Evolutionary conservation across 2,888 invertebrate species (phyloP), one percentile per base, ranked within the genome.

Genomic region (Tachina fera): DNA sequence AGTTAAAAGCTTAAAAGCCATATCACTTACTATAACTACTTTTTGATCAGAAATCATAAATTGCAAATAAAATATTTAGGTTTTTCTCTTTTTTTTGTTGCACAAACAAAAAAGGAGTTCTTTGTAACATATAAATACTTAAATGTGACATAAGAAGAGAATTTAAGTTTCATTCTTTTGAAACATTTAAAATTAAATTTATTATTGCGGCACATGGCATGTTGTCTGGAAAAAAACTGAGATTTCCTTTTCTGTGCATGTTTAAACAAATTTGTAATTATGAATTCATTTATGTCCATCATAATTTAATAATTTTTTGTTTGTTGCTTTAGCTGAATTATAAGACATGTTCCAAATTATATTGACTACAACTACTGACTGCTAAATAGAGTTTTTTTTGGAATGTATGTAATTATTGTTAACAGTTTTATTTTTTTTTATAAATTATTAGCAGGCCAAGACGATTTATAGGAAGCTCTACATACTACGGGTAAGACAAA

Each of bases 251-350:
- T 60, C 16, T 11, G 81, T 51, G 43, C n/a, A 43, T 68, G 67
- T 67, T 63, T 68, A 77, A 83, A 77, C 71, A 77, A 76, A 82
- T 76, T 82, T 76, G 82, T 76, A 76, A 76, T 82, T 76, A 70
- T 76, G 70, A 82, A 70, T 82, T 75, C n/a, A 56, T 70, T 75
- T 83, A 51, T 83, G 82, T 77, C 76, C 70, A 71, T 83, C 76
- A 83, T 77, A 83, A 77, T 77, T 77, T 65, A 71, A 71, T 58
- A 41, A 71, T 41, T 60, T 65, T 60, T 63, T 61, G 31, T 47
- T 8, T 9, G 56, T 58, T 49, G 39, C 3, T 49, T n/a, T 31
- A 43, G 49, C 22, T 68, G 60, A 14, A 74, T 65, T 76, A 43
- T 60, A 45, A 49, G 58, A 71, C 63, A 58, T 56, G 19, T 41